phyloP scores from a whole-genome alignment of 1,140 invertebrate species.

The Asbolus verrucosus region DNA sequence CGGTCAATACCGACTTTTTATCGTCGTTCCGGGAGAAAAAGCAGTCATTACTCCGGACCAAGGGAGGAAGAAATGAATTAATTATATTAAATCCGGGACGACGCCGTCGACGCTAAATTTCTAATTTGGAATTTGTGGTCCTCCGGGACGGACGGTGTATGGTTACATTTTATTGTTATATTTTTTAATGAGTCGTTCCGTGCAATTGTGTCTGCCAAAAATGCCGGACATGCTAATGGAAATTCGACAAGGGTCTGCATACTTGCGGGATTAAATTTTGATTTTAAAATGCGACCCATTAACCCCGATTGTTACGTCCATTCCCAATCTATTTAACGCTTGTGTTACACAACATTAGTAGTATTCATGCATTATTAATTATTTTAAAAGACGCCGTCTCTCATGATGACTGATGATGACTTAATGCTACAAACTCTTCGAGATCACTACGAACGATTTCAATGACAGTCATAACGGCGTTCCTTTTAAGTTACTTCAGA shows the following conservation, averaged over 20 bases:
- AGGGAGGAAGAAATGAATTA: slow-evolving; percentile 35
- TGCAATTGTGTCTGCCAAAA: slow-evolving; percentile 9
- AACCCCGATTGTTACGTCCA: not conserved
- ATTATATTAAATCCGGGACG: slow-evolving; percentile 34
- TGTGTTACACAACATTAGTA: slow-evolving; percentile 26
- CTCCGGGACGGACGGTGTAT: not conserved
- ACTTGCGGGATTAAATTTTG: slow-evolving; percentile 17
- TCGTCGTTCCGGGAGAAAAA: slow-evolving; percentile 39
- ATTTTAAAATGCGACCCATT: slow-evolving; percentile 12
- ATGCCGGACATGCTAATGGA: slow-evolving; percentile 13
- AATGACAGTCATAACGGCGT: slow-evolving; percentile 26
- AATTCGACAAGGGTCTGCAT: slow-evolving; percentile 9
- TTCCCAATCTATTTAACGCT: slow-evolving; percentile 7
- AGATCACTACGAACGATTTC: slow-evolving; percentile 9
- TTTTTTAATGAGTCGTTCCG: slow-evolving; percentile 33
- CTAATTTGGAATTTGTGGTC: slow-evolving; percentile 30
- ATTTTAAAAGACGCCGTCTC: slow-evolving; percentile 36
- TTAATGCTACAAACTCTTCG: slow-evolving; percentile 13
- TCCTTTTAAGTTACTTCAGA: not conserved
- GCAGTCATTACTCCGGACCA: slow-evolving; percentile 43
- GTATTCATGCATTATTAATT: slow-evolving; percentile 34
- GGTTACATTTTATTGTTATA: slow-evolving; percentile 22
- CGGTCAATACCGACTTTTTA: slow-evolving; percentile 47
- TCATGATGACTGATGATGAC: slow-evolving; percentile 35
- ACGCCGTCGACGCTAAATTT: slow-evolving; percentile 10